Evolutionary conservation across 2,888 invertebrate species (phyloP).

Genomic region (Mesorhabditis spiculigera): DNA sequence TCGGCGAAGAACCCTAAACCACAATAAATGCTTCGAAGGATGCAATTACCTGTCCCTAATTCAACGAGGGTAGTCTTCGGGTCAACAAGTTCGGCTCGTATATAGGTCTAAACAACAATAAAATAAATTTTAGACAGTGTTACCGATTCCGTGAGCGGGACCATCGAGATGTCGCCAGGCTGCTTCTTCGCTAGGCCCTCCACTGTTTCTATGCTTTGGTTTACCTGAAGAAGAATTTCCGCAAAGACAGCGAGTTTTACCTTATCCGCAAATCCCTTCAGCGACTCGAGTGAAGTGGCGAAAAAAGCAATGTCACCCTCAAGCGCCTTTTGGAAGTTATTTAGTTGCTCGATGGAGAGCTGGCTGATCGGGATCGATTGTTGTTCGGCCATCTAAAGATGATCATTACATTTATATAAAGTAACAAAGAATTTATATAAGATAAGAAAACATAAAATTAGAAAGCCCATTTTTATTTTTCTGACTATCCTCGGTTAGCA

Average conservation of each 20-base stretch:
- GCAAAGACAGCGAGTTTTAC: background rate
- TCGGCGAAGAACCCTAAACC: background rate
- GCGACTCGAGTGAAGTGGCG: background rate
- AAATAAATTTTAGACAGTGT: background rate
- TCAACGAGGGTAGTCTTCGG: background rate
- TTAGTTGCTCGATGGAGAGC: background rate
- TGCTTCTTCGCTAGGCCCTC: background rate
- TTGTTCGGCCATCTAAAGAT: background rate
- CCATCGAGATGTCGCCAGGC: background rate
- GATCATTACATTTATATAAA: no score
- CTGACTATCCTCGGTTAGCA: no score
- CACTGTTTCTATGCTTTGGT: background rate
- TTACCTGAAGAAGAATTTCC: background rate
- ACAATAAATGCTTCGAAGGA: background rate
- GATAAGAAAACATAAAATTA: no score
- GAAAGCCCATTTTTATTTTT: no score
- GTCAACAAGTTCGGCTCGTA: background rate
- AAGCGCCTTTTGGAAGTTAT: background rate
- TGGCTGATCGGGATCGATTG: background rate
- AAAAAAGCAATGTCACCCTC: background rate
- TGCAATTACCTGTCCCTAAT: background rate
- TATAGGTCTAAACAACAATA: background rate
- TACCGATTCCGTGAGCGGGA: background rate
- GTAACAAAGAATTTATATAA: no score
- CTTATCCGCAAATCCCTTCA: slow-evolving; percentile 4